These are phyloP conservation scores for Sorex fumeus DNA, from an alignment of 2,113 vertebrate species.

Conservation along the genomic window DNA sequence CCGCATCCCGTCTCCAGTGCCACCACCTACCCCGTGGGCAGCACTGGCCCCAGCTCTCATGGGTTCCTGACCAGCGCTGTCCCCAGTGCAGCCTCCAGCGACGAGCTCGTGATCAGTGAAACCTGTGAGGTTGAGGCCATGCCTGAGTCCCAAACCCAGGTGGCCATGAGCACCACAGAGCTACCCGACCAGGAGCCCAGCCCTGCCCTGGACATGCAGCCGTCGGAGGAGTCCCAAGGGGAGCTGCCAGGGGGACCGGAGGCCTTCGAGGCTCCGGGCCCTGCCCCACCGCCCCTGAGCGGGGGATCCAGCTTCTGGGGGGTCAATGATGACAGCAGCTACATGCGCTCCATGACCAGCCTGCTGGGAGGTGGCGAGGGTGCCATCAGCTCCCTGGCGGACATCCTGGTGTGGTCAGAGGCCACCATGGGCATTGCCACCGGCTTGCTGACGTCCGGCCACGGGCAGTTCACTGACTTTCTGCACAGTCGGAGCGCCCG, in stretches of 20 bases:
- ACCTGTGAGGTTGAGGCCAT: no score
- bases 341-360: conserved; percentile 76
- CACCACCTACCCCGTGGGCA: no score
- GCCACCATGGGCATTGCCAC: neutral
- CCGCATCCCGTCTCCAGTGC: no score
- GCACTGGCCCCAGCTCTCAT: no score
- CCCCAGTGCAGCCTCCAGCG: no score
- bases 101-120: no score
- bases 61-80: no score
- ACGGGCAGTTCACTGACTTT: neutral
- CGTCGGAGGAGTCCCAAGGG: fast-evolving
- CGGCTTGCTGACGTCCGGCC: neutral
- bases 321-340: neutral
- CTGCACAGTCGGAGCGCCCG: neutral
- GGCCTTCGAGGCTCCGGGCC: fast-evolving
- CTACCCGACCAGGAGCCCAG: neutral
- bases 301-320: neutral
- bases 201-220: fast-evolving
- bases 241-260: fast-evolving
- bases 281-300: fast-evolving
- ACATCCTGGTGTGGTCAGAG: conserved; percentile 74
- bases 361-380: conserved; percentile 66
- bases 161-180: no score
- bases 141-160: no score
- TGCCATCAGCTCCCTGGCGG: conserved; percentile 65